Percentiles rank a stretch among this genome's conserved stretches.
These are phyloP conservation scores for Hemitrygon akajei DNA, from an alignment of 2,797 vertebrate species.

Conservation along the genomic window DNA sequence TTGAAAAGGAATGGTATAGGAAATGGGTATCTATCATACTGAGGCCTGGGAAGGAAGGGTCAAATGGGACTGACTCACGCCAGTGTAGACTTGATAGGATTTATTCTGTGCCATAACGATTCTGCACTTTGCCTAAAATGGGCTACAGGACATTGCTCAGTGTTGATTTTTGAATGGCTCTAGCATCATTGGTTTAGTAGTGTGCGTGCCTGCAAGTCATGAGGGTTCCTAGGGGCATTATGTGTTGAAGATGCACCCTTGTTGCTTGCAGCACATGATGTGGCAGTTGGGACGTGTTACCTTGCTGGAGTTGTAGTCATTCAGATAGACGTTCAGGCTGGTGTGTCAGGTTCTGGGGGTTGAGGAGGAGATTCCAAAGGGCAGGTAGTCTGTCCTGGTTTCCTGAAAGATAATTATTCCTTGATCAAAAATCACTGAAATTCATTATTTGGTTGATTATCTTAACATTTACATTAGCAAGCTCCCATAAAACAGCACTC, in stretches of 20 bases:
- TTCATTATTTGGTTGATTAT: background rate
- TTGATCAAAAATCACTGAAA: background rate
- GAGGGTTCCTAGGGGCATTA: background rate
- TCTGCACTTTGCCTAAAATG: no score
- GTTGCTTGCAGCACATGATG: background rate
- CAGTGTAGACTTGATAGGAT: no score
- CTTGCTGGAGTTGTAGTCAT: background rate
- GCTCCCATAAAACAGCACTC: no score
- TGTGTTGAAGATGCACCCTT: background rate
- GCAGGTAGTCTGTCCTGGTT: background rate
- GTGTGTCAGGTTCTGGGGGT: background rate
- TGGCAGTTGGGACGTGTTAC: background rate
- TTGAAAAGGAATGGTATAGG: no score
- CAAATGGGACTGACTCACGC: no score
- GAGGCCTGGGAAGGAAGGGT: no score
- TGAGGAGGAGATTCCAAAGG: no score
- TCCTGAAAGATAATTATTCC: background rate
- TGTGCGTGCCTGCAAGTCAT: background rate
- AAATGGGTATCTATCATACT: no score
- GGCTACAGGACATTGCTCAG: background rate
- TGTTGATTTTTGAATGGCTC: background rate
- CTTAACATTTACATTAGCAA: no score
- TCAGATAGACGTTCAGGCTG: background rate
- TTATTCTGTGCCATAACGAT: no score
- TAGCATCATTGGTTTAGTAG: background rate